Base-by-base conservation (phyloP, 2,113 vertebrate species). In the Etheostoma spectabile region DNA sequence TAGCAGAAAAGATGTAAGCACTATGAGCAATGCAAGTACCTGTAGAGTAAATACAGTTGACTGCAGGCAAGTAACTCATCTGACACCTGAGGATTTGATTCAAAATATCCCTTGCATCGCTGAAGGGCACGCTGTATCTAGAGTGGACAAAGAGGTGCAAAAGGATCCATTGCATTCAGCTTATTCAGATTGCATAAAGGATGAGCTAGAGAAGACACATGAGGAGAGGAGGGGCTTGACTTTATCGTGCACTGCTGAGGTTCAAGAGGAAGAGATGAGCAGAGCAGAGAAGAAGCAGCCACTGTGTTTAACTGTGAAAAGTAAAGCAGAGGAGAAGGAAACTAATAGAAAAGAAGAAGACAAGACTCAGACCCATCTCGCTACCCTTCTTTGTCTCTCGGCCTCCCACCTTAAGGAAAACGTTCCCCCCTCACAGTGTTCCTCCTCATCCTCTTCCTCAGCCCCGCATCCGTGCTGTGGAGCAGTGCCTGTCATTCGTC, bases 401-500 rank as follows among this genome's bases (percentile, higher is more conserved):
- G 22, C 49, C 35, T 21, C 67, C 10, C 8, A 61, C 8, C 21
- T 24, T 42, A 53, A 46, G n/a, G 74, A 65, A 46, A 59, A 19
- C 14, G 38, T 38, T 59, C 48, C 48, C 56, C 59, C 49, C 27
- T 55, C 55, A 65, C 46, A 24, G 45, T 38, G 56, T 56, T 45
- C 82, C 30, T 49, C 79, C 27, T 71, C 60, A 15, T 61, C 48
- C 15, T 57, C 67, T 35, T 76, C 81, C 7, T 80, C 77, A 46
- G 30, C 72, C 7, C 24, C 64, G 21, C 76, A 53, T 64, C 68
- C 8, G 1, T 89, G 79, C 62, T 88, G 65, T 65, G 90, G 85
- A 49, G 86, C 83, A 7, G 93, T 95, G 10, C 90, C 93, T 13
- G 95, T 95, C n/a, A 95, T 95, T 61, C 60, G 91, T 74, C 92